These are phyloP conservation scores for Urophycis tenuis DNA, from an alignment of 2,797 vertebrate genomes.

Conservation along the genomic window DNA sequence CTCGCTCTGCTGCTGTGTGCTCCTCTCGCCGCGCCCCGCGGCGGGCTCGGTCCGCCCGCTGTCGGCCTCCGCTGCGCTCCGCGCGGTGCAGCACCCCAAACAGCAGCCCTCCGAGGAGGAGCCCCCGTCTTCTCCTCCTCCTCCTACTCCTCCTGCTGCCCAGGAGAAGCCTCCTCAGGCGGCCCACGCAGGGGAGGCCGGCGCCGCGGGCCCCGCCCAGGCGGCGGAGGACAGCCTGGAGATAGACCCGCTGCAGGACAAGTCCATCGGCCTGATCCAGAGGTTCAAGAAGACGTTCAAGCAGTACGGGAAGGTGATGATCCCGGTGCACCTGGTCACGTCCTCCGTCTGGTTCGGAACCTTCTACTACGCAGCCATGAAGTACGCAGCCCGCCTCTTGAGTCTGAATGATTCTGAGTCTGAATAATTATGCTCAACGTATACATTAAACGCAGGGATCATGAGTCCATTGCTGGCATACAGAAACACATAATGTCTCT, in stretches of 20 bases:
- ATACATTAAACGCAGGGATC: no score
- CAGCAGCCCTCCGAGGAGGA: constrained; percentile 31
- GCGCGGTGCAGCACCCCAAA: constrained; percentile 63
- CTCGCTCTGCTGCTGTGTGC: constrained; percentile 33
- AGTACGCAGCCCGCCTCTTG: constrained; percentile 76
- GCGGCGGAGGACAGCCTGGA: constrained; percentile 52
- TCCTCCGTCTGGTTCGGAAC: constrained; percentile 90
- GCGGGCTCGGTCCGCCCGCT: constrained; percentile 52
- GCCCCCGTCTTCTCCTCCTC: constrained; percentile 11
- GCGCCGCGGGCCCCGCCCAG: background rate
- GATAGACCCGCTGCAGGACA: constrained; percentile 88
- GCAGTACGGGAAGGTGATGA: constrained; percentile 96
- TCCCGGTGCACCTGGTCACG: constrained; percentile 89
- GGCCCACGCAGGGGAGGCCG: background rate
- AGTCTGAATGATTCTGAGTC: no score
- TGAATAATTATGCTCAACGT: no score
- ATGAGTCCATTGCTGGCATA: background rate
- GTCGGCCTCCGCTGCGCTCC: constrained; percentile 55
- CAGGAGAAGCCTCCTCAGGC: background rate
- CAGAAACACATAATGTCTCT: background rate
- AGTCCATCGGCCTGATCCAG: constrained; percentile 82
- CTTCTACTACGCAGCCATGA: constrained; percentile 95
- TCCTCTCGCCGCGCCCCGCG: constrained; percentile 30
- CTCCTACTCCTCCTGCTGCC: constrained; percentile 1
- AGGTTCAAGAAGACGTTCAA: constrained; percentile 95